Base-by-base conservation (phyloP, 1,140 invertebrate genomes). In the Rhopalosiphum padi region DNA sequence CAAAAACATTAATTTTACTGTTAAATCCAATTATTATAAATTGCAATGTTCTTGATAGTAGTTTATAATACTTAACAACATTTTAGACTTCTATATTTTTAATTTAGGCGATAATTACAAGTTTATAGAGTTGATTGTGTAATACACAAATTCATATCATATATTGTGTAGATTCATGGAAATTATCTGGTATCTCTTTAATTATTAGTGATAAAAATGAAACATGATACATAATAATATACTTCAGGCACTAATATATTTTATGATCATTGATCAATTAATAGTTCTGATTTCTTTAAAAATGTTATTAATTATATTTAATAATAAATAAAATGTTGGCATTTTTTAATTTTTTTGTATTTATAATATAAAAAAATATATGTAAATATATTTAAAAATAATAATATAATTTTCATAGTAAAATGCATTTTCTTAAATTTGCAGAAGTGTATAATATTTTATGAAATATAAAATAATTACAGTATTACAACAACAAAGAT, bases 141-240 rank as follows among this genome's bases (percentile, higher is more conserved):
- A 87, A 46, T n/a, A 87, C 30, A 86, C 9, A n/a, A 30, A 87
- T 46, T 5, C 11, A 85, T 43, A 41, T 30, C 35, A 1, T 43
- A 46, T 77, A 18, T n/a, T 77, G 15, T 43, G 35, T 46, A 2
- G 18, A 22, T 88, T 88, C 86, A 48, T 35, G n/a, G 86, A 88
- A 87, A 87, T 87, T 7, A 15, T 46, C 41, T n/a, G 85, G 30
- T 48, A 46, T 30, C 85, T 30, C 4, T 87, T 15, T 48, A 87
- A 87, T 46, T 87, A 30, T 87, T n/a, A 30, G 15, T 87, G 41
- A 46, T 87, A 87, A 87, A 87, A 46, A 87, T 87, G 41, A n/a
- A 87, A 46, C 23, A 48, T 87, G 25, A 87, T 85, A 41, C 83
- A 25, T 87, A 30, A 30, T 18, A 87, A 30, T 43, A 87, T 48